Evolutionary conservation across 2,797 vertebrate species (phyloP).

Genomic region (Sarcophilus harrisii): DNA sequence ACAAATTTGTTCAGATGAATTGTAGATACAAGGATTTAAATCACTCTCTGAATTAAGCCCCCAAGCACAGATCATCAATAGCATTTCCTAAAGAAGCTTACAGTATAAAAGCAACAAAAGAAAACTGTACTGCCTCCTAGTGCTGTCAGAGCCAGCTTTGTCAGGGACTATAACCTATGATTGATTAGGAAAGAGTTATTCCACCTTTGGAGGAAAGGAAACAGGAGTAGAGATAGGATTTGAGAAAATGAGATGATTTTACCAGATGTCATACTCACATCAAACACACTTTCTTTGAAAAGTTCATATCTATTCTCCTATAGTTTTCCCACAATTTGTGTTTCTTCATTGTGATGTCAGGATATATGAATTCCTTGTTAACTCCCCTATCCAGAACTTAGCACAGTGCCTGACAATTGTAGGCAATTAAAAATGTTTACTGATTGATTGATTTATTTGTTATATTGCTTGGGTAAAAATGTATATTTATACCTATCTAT

Average conservation of each 20-base stretch:
- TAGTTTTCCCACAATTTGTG: neutral
- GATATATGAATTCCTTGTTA: neutral
- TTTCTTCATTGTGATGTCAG: neutral
- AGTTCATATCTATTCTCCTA: neutral
- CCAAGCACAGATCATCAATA: accelerated
- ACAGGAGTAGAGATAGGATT: neutral
- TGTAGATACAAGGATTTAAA: neutral
- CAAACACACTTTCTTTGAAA: neutral
- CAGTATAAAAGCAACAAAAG: neutral
- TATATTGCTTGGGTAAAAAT: neutral
- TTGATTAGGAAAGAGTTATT: neutral
- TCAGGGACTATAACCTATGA: neutral
- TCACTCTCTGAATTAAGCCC: accelerated
- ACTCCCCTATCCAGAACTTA: neutral
- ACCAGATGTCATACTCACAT: neutral
- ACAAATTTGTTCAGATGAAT: neutral
- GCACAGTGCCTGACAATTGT: neutral
- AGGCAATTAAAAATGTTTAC: neutral
- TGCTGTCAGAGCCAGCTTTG: neutral
- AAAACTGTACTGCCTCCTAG: neutral
- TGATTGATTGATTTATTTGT: neutral
- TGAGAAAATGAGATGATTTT: neutral
- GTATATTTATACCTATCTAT: neutral
- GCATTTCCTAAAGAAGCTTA: neutral
- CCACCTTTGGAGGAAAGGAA: neutral